Evolutionary conservation across 92 coral and sea anemone species (phyloP).

Genomic region (Epizoanthus illoricatus): DNA sequence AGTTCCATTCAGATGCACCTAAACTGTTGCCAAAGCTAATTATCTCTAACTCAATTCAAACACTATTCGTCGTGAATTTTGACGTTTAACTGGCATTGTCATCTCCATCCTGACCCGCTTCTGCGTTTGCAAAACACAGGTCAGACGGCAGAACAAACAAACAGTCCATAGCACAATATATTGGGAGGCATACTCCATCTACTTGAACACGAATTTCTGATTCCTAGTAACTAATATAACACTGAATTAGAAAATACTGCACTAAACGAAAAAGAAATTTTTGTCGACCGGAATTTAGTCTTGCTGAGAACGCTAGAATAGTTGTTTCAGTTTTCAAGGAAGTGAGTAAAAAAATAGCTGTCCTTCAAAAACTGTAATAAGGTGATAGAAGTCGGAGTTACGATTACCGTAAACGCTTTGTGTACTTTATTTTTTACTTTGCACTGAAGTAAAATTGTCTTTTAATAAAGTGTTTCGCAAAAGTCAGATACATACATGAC

Average conservation of each 20-base stretch:
- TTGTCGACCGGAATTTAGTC: not conserved
- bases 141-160: constrained; percentile 5
- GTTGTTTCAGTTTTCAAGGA: too few relatives aligned
- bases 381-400: not conserved
- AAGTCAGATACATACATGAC: too few relatives aligned
- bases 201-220: not conserved
- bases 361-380: not conserved
- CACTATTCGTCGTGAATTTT: not conserved
- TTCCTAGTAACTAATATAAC: not conserved
- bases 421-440: not conserved
- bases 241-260: not conserved
- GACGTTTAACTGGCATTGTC: not conserved
- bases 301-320: not conserved
- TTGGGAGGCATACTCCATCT: not conserved
- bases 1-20: not conserved
- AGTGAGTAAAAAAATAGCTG: too few relatives aligned
- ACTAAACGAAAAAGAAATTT: not conserved
- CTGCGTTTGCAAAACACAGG: not conserved
- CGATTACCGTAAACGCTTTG: not conserved
- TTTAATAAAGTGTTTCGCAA: not conserved
- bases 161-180: constrained; percentile 12
- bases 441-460: not conserved
- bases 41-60: constrained; percentile 1
- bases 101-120: not conserved
- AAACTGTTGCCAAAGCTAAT: not conserved